Conservation (phyloP, 2,113 vertebrate genomes). For the Zeus faber region DNA sequence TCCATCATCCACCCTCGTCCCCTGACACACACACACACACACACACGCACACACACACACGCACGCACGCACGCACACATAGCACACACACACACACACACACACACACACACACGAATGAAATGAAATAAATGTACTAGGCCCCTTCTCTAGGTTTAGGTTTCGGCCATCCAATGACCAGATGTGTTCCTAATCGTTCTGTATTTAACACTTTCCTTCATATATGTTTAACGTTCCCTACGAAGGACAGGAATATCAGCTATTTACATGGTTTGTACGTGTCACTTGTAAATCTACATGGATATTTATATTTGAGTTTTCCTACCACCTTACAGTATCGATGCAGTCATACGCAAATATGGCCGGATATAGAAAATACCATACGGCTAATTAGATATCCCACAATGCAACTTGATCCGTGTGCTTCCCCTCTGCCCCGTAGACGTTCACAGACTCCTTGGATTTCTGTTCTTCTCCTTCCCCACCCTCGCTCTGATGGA, state of each 20-base stretch:
- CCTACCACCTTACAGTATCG: no score
- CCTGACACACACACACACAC: conserved; percentile 6
- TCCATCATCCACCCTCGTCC: conserved; percentile 42
- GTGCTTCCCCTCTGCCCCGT: not conserved
- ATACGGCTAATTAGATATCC: not conserved
- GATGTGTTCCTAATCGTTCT: no score
- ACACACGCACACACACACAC: conserved; percentile 14
- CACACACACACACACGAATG: not conserved
- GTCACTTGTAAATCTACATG: no score
- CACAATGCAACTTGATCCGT: not conserved
- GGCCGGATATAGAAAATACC: no score
- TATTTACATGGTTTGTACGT: no score
- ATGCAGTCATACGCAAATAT: no score
- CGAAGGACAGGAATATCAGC: no score
- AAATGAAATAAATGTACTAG: not conserved
- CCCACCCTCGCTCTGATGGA: conserved; percentile 17
- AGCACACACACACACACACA: not conserved
- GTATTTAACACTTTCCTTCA: no score
- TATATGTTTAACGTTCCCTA: no score
- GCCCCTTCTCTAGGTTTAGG: not conserved
- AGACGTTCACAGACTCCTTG: conserved; percentile 16
- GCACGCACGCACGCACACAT: conserved; percentile 9
- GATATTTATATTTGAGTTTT: no score
- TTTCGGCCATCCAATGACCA: no score
- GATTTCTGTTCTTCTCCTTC: conserved; percentile 15